These are phyloP conservation scores for Lasiurus borealis DNA, from an alignment of 2,113 vertebrate genomes.

Conservation along the genomic window DNA sequence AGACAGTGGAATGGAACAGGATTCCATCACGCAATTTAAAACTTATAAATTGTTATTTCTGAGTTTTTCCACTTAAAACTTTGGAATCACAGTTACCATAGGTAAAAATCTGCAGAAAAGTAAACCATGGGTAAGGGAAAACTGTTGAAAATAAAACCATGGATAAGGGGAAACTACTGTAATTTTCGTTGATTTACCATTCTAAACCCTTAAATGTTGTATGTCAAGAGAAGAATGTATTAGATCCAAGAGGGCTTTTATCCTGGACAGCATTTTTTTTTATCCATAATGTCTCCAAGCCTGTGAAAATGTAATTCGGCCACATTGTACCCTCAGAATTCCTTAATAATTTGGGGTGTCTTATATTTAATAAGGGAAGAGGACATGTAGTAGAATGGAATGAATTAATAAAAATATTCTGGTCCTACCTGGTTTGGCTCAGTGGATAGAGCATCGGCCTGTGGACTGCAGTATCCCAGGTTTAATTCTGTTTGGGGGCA, in stretches of 20 bases:
- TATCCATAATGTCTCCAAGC: neutral
- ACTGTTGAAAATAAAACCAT: neutral
- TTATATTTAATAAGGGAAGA: neutral
- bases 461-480: no score
- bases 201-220: neutral
- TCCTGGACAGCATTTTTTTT: neutral
- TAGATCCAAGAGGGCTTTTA: neutral
- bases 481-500: no score
- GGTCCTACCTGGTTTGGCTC: no score
- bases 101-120: neutral
- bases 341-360: neutral
- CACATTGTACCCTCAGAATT: neutral
- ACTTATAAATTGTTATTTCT: neutral
- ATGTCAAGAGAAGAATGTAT: neutral
- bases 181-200: neutral
- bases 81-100: neutral
- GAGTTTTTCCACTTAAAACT: neutral
- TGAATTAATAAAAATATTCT: slow-evolving; percentile 19
- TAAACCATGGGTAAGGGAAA: neutral
- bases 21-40: neutral
- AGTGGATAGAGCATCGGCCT: no score
- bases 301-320: neutral
- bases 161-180: neutral
- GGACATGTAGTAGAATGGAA: accelerated
- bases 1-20: neutral